Evolutionary conservation across 2,888 invertebrate species (phyloP).

Genomic region (Stenodera caucasica): DNA sequence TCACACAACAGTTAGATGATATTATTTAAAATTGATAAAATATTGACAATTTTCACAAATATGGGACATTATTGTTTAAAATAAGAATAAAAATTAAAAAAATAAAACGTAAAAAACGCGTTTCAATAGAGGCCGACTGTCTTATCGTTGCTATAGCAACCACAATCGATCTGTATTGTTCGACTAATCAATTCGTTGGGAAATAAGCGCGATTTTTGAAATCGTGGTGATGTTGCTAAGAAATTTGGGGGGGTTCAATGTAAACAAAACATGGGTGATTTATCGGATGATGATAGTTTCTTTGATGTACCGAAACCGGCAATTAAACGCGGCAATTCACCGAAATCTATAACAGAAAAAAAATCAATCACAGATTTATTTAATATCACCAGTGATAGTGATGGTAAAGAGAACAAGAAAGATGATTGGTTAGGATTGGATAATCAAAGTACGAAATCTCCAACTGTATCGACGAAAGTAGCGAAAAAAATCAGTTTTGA

Average conservation of each 20-base stretch:
- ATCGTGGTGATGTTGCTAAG: not conserved
- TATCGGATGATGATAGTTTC: conserved; percentile 73
- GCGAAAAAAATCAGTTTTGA: conserved; percentile 46
- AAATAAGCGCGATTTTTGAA: conserved; percentile 2
- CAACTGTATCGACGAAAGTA: conserved; percentile 14
- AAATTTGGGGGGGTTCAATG: not conserved
- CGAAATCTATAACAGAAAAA: conserved; percentile 45
- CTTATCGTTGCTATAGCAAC: not conserved
- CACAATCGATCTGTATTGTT: not conserved
- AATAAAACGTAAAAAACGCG: no score
- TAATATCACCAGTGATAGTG: conserved; percentile 28
- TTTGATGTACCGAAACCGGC: conserved; percentile 63
- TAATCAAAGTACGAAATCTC: conserved; percentile 20
- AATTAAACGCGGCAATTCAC: conserved; percentile 40
- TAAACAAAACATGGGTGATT: conserved; percentile 50
- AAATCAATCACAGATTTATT: conserved; percentile 45
- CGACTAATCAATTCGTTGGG: not conserved
- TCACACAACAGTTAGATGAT: not conserved
- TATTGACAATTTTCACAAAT: no score
- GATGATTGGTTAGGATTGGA: conserved; percentile 43
- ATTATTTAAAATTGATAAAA: not conserved
- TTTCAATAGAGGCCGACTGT: not conserved
- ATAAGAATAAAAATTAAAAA: no score
- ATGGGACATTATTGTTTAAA: no score
- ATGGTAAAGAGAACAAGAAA: conserved; percentile 36